phyloP scores from a whole-genome alignment of 92 coral and sea anemone genomes.

The Palythoa heliodiscus region DNA sequence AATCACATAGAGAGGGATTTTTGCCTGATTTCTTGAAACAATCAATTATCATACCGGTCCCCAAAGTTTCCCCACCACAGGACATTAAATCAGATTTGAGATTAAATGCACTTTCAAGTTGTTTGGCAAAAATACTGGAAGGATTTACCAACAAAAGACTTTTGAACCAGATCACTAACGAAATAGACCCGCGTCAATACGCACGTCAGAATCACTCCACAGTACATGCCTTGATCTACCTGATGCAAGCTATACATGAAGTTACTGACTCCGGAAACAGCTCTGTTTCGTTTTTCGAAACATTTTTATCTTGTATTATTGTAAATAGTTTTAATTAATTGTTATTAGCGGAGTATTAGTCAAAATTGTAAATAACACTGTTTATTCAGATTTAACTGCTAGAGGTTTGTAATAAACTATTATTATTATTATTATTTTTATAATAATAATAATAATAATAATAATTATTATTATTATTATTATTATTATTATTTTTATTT shows the following conservation, averaged over 20 bases:
- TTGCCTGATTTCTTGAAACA: constrained; percentile 37
- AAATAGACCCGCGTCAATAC: background rate
- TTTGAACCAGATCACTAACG: background rate
- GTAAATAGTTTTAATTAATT: too few relatives aligned
- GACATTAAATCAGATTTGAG: background rate
- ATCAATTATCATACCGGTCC: constrained; percentile 16
- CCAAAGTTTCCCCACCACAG: background rate
- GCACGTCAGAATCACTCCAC: background rate
- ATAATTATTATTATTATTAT: too few relatives aligned
- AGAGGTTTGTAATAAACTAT: too few relatives aligned
- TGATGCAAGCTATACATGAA: background rate
- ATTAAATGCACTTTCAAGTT: background rate
- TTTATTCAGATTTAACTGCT: too few relatives aligned
- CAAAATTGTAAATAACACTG: too few relatives aligned
- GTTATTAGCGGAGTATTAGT: too few relatives aligned
- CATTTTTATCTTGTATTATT: too few relatives aligned
- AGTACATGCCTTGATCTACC: background rate
- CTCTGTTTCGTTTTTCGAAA: too few relatives aligned
- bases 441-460: too few relatives aligned
- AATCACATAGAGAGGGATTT: constrained; percentile 35
- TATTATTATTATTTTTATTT: too few relatives aligned
- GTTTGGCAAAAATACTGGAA: background rate
- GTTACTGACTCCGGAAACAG: too few relatives aligned
- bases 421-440: too few relatives aligned
- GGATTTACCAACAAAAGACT: background rate